Evolutionary conservation across 2,888 invertebrate genomes (phyloP).

Genomic region (Dyspetes luteomarginatus): DNA sequence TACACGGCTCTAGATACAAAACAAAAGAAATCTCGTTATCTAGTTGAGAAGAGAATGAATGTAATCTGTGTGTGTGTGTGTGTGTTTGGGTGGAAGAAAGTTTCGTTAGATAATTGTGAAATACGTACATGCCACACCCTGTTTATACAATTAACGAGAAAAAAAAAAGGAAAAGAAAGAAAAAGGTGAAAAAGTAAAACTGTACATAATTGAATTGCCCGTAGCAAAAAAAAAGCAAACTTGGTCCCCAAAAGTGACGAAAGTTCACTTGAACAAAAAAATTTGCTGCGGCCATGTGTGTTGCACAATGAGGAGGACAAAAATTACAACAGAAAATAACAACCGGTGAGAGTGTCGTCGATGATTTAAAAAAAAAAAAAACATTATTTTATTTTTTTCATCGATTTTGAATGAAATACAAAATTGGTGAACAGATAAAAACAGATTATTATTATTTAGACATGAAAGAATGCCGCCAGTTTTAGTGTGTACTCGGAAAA

Average conservation of each 20-base stretch:
- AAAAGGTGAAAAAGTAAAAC: slow-evolving; percentile 52
- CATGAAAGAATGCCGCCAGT: slow-evolving; percentile 58
- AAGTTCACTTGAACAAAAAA: slow-evolving; percentile 57
- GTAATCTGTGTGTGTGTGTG: slow-evolving; percentile 20
- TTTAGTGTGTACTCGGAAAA: slow-evolving; percentile 69
- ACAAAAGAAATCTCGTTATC: slow-evolving; percentile 80
- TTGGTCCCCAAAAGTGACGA: slow-evolving; percentile 25
- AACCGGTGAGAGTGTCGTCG: slow-evolving; percentile 49
- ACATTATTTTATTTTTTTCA: slow-evolving; percentile 44
- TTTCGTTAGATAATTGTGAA: slow-evolving; percentile 72
- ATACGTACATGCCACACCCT: slow-evolving; percentile 82
- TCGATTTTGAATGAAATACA: slow-evolving; percentile 63
- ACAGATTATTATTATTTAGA: slow-evolving; percentile 53
- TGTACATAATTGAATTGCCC: slow-evolving; percentile 83
- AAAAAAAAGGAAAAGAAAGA: slow-evolving; percentile 17
- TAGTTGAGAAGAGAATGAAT: slow-evolving; percentile 78
- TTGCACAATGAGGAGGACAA: slow-evolving; percentile 46
- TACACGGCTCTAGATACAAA: slow-evolving; percentile 76
- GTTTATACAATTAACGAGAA: slow-evolving; percentile 79
- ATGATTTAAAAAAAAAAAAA: too few relatives aligned
- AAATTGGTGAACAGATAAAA: slow-evolving; percentile 56
- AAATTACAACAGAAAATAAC: slow-evolving; percentile 34
- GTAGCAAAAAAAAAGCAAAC: slow-evolving; percentile 67
- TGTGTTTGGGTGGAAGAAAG: slow-evolving; percentile 68
- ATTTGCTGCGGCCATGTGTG: slow-evolving; percentile 55